Percentiles rank a stretch among this genome's conserved stretches.
Conservation (phyloP, 2,797 vertebrate genomes). For the Oreortyx pictus region DNA sequence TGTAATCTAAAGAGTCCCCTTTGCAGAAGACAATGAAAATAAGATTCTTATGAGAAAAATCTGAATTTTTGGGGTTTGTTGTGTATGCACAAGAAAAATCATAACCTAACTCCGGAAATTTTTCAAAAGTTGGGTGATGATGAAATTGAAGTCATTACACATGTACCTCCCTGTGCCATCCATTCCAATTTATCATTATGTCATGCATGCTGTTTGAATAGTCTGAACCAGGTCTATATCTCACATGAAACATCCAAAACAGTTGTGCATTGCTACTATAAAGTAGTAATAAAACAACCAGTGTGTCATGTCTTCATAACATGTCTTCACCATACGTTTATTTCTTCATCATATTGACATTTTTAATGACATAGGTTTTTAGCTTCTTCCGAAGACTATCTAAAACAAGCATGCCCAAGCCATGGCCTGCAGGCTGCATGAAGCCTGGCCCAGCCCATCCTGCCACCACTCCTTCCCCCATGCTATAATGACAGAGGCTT, state of each 20-base stretch:
- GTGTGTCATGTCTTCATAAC: neutral
- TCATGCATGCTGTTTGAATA: neutral
- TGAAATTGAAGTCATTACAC: neutral
- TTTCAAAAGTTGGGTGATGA: neutral
- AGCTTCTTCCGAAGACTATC: neutral
- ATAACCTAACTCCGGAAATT: neutral
- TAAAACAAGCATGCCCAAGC: neutral
- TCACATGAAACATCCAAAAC: rapidly evolving
- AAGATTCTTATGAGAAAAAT: neutral
- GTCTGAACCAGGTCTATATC: neutral
- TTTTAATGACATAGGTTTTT: neutral
- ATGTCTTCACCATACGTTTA: neutral
- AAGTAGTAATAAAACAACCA: neutral
- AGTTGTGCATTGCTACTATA: neutral
- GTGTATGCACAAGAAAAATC: neutral
- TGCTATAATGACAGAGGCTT: no score
- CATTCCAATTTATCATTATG: neutral
- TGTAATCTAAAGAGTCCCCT: neutral
- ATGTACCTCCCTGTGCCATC: neutral
- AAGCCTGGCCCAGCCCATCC: no score
- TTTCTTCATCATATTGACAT: neutral
- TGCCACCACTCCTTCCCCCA: no score
- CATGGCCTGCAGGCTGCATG: no score
- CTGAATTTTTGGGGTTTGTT: neutral
- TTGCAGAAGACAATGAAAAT: neutral